Conservation (phyloP, 2,113 vertebrate species). For the Malurus cyaneus region DNA sequence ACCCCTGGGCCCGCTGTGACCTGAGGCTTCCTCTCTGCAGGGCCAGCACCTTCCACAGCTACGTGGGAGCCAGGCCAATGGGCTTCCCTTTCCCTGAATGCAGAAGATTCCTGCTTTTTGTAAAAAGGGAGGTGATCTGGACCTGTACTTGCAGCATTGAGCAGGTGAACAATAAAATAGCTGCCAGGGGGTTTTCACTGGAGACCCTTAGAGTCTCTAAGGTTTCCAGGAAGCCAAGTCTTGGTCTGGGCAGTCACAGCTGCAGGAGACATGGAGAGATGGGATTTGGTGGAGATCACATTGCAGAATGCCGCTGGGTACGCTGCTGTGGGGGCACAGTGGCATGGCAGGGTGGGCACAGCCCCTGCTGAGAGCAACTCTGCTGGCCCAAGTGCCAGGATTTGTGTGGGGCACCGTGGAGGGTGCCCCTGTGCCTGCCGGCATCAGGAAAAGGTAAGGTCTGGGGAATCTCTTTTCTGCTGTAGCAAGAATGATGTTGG, state of each 20-base stretch:
- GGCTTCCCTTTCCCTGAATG: background rate
- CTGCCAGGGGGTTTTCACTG: background rate
- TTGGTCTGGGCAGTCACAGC: background rate
- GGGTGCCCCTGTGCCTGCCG: background rate
- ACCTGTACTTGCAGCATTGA: background rate
- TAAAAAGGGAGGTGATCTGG: rapidly evolving
- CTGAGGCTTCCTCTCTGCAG: background rate
- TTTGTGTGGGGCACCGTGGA: background rate
- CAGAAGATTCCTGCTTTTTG: background rate
- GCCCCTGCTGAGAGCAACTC: background rate
- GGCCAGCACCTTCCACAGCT: background rate
- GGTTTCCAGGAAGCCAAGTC: background rate
- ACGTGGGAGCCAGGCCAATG: rapidly evolving
- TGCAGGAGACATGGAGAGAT: background rate
- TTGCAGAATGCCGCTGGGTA: background rate
- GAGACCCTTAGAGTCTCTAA: background rate
- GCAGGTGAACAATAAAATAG: background rate
- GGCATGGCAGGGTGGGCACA: background rate
- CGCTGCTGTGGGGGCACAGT: rapidly evolving
- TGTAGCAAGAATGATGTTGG: background rate
- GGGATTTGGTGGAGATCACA: background rate
- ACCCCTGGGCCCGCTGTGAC: rapidly evolving
- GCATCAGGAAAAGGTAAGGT: constrained; percentile 14
- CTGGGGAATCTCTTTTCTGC: background rate
- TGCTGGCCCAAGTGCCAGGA: background rate